These are phyloP conservation scores for Psilopsiagon aurifrons DNA, from an alignment of 2,113 vertebrate species.

Conservation along the genomic window DNA sequence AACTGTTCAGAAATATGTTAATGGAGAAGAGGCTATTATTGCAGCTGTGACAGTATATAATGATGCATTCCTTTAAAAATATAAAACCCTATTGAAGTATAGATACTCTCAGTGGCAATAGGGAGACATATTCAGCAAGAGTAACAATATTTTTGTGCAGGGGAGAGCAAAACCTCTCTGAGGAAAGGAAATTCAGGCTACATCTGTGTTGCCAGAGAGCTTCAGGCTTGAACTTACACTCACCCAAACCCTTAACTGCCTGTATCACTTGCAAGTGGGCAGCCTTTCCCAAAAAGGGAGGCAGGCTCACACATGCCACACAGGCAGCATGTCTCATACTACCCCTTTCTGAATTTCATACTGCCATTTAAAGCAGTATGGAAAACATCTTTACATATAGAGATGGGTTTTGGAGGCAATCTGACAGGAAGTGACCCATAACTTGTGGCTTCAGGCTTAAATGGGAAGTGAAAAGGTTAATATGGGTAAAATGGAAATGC, in stretches of 20 bases:
- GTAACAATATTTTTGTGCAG: not conserved
- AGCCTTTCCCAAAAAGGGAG: not conserved
- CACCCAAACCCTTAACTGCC: not conserved
- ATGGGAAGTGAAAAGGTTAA: not conserved
- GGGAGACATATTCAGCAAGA: not conserved
- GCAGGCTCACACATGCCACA: not conserved
- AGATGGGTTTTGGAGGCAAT: not conserved
- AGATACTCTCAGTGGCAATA: not conserved
- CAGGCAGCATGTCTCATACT: not conserved
- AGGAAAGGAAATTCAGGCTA: not conserved
- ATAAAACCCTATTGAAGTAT: not conserved
- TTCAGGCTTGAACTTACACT: not conserved
- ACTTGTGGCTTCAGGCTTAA: not conserved
- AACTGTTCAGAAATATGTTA: not conserved
- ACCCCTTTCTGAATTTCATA: not conserved
- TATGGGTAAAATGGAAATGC: not conserved
- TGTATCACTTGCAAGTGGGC: not conserved
- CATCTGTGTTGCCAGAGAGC: not conserved
- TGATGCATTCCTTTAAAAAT: not conserved
- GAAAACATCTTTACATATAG: not conserved
- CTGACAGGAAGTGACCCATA: not conserved
- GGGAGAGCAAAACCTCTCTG: not conserved
- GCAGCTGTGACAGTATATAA: not conserved
- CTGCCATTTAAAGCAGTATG: not conserved
- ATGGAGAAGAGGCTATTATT: not conserved